Conservation (phyloP, 2,888 invertebrate species). For the Drosophila prolongata region DNA sequence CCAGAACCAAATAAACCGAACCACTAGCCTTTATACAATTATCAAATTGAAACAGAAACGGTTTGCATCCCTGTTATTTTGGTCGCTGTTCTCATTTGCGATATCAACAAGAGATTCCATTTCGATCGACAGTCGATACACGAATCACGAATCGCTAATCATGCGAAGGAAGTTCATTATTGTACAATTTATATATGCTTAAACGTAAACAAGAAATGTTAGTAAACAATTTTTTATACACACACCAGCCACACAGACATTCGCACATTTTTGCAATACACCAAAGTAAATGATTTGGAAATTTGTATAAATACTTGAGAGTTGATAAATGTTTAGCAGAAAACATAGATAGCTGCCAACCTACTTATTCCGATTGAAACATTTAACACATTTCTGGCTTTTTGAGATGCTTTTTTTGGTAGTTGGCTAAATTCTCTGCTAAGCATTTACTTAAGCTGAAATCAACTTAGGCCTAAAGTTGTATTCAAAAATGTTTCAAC, state of each 20-base stretch:
- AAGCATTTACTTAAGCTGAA: constrained; percentile 14
- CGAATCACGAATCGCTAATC: constrained; percentile 34
- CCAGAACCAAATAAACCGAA: background rate
- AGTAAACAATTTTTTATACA: constrained; percentile 59
- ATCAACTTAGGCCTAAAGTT: constrained; percentile 16
- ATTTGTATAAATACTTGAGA: constrained; percentile 51
- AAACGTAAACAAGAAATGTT: constrained; percentile 32
- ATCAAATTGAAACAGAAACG: background rate
- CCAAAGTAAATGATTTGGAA: constrained; percentile 56
- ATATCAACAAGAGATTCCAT: constrained; percentile 83
- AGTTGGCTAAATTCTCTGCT: constrained; percentile 14
- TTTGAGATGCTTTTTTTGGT: background rate
- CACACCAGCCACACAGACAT: constrained; percentile 39
- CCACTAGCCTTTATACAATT: constrained; percentile 1
- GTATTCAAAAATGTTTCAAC: constrained; percentile 29
- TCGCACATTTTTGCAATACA: constrained; percentile 73
- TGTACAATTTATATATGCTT: constrained; percentile 59
- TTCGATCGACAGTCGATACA: constrained; percentile 70
- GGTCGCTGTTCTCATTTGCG: constrained; percentile 82
- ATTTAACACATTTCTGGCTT: background rate
- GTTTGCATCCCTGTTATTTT: constrained; percentile 34
- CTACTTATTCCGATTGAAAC: background rate
- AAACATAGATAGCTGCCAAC: background rate
- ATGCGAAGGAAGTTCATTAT: constrained; percentile 38
- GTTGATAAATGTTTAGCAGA: constrained; percentile 28